Evolutionary conservation across 37 sponge, comb jelly and placozoan genomes (phyloP).

Genomic region (Petrosia ficiformis): DNA sequence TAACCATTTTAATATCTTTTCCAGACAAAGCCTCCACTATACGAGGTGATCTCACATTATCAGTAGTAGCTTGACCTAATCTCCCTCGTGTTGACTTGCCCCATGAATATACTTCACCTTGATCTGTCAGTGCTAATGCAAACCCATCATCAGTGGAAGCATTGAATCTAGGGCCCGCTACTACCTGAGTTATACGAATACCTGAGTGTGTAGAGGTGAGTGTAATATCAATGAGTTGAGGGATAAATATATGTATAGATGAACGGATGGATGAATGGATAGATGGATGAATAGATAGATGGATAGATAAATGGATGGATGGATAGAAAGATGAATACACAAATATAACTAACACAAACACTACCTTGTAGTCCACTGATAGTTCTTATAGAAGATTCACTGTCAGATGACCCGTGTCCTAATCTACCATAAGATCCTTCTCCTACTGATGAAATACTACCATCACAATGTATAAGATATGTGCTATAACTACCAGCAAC

Average conservation of each 20-base stretch:
- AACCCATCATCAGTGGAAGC: conserved; percentile 60
- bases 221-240: too few relatives aligned
- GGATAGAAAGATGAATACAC: too few relatives aligned
- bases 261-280: too few relatives aligned
- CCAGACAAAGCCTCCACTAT: conserved; percentile 59
- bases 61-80: conserved; percentile 66
- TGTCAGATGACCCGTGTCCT: conserved; percentile 75
- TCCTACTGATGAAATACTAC: conserved; percentile 72
- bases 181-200: conserved; percentile 44
- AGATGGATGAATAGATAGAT: too few relatives aligned
- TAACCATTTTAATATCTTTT: conserved; percentile 53
- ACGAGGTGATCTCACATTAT: conserved; percentile 62
- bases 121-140: conserved; percentile 68
- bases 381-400: conserved; percentile 38
- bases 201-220: conserved; percentile 37
- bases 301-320: too few relatives aligned
- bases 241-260: too few relatives aligned
- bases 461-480: conserved; percentile 72
- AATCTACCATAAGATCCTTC: conserved; percentile 86
- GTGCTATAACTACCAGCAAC: conserved; percentile 80
- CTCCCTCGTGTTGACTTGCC: conserved; percentile 66
- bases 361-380: conserved; percentile 74
- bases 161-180: conserved; percentile 52
- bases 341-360: not conserved
- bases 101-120: conserved; percentile 80